Evolutionary conservation across 2,888 invertebrate genomes (phyloP).

Genomic region (Heliconius sara): DNA sequence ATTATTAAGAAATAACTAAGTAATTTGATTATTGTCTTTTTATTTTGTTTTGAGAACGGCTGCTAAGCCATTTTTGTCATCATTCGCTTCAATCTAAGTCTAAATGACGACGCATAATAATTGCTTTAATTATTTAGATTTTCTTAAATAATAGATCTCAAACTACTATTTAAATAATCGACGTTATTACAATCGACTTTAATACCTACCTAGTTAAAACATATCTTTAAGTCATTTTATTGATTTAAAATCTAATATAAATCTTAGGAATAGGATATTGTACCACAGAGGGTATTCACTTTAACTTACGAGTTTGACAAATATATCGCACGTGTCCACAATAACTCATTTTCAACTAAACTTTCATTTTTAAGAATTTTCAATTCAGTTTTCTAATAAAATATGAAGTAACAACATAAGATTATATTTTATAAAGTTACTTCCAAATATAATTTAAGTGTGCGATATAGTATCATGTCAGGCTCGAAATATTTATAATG

Average conservation of each 20-base stretch:
- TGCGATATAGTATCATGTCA: conserved; percentile 21
- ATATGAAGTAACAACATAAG: background rate
- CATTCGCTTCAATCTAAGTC: background rate
- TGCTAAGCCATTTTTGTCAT: background rate
- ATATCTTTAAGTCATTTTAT: conserved; percentile 16
- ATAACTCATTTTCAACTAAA: background rate
- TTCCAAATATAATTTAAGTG: background rate
- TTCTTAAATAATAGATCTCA: background rate
- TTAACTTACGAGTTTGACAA: conserved; percentile 11
- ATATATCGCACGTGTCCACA: background rate
- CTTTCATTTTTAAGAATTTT: background rate
- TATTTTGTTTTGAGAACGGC: background rate
- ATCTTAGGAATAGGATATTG: conserved; percentile 1
- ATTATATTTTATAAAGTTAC: background rate
- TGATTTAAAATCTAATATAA: background rate
- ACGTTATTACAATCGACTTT: background rate
- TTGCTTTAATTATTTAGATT: background rate
- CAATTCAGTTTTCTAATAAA: background rate
- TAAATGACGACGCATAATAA: background rate
- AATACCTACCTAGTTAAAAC: conserved; percentile 13
- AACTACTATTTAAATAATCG: background rate
- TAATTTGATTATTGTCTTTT: background rate
- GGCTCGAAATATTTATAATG: conserved; percentile 18
- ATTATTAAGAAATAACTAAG: background rate
- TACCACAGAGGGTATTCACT: conserved; percentile 17